Percentiles rank a stretch among this genome's conserved stretches.
These are phyloP conservation scores for Nannoperca obscura DNA, from an alignment of 2,797 vertebrate genomes.

Conservation along the genomic window DNA sequence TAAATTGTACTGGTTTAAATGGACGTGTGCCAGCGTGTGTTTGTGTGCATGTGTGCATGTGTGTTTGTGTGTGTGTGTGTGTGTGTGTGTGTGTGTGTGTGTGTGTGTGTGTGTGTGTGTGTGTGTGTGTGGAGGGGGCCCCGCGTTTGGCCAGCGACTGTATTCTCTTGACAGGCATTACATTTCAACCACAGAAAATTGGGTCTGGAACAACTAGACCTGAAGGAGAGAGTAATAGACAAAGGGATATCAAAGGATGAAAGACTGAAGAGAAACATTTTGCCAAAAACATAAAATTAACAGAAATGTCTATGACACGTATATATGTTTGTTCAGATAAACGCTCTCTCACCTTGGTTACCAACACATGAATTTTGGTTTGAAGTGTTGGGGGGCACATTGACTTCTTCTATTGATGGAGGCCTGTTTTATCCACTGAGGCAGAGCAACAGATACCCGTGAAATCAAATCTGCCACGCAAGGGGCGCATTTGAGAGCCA, in stretches of 20 bases:
- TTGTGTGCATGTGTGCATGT: no score
- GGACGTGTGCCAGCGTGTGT: slow-evolving; percentile 28
- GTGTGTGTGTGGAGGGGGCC: slow-evolving; percentile 20
- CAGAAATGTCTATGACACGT: slow-evolving; percentile 19
- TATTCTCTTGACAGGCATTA: slow-evolving; percentile 60
- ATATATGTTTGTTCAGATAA: slow-evolving; percentile 19
- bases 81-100: slow-evolving; percentile 6
- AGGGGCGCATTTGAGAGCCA: slow-evolving; percentile 69
- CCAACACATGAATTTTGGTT: slow-evolving; percentile 52
- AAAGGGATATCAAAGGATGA: slow-evolving; percentile 39
- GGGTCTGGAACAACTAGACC: slow-evolving; percentile 40
- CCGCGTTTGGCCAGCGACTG: slow-evolving; percentile 37
- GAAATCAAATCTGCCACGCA: slow-evolving; percentile 80
- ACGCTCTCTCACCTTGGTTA: slow-evolving; percentile 7
- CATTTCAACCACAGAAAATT: slow-evolving; percentile 66
- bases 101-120: slow-evolving; percentile 2
- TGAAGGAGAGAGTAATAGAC: slow-evolving; percentile 34
- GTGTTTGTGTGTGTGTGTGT: slow-evolving; percentile 1
- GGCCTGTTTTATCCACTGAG: slow-evolving; percentile 72
- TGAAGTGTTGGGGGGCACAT: slow-evolving; percentile 57
- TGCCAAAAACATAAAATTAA: not conserved
- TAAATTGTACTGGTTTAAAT: slow-evolving; percentile 29
- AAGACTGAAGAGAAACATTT: slow-evolving; percentile 28
- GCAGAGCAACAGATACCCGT: slow-evolving; percentile 80
- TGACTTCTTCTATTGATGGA: slow-evolving; percentile 72